Evolutionary conservation across 2,113 vertebrate genomes (phyloP).

Genomic region (Aepyceros melampus): DNA sequence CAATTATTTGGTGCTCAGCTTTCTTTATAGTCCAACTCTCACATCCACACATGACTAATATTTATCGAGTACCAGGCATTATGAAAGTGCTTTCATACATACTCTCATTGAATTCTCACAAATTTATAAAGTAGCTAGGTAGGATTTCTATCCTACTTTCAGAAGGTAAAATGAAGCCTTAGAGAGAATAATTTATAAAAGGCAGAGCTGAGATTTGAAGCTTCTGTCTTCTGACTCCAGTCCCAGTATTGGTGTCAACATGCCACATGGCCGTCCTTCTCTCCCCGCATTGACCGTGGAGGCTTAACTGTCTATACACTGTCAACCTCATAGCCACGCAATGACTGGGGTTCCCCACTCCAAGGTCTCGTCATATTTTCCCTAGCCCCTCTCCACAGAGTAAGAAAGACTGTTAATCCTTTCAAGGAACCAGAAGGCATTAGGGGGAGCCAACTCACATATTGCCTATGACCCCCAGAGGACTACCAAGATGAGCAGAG

Average conservation of each 20-base stretch:
- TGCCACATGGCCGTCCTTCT: background rate
- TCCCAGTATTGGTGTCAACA: background rate
- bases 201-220: background rate
- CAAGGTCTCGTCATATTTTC: background rate
- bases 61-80: background rate
- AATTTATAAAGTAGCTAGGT: background rate
- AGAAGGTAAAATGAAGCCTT: background rate
- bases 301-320: background rate
- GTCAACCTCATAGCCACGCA: background rate
- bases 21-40: background rate
- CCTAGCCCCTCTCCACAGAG: background rate
- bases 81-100: background rate
- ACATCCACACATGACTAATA: background rate
- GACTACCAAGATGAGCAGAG: background rate
- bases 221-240: background rate
- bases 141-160: background rate
- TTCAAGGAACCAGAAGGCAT: background rate
- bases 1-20: background rate
- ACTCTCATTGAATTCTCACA: slow-evolving; percentile 8
- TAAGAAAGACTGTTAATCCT: background rate
- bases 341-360: background rate
- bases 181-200: background rate
- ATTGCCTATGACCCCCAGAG: background rate
- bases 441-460: background rate
- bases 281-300: background rate